These are phyloP conservation scores for Nansenia antarctica DNA, from an alignment of 2,113 vertebrate species.

Conservation along the genomic window DNA sequence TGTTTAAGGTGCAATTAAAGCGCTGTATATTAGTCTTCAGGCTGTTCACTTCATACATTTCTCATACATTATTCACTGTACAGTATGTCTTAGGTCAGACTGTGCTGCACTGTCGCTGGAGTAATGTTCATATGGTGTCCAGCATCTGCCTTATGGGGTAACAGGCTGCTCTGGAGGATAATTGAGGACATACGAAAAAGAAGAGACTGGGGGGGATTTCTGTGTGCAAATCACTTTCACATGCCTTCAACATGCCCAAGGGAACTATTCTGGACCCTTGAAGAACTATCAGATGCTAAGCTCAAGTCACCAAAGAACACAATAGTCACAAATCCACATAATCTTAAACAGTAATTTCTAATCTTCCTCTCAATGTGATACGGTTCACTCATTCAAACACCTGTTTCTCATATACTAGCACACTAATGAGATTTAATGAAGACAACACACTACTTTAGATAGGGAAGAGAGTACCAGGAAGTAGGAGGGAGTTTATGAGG, in stretches of 20 bases:
- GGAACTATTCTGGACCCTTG: slow-evolving; percentile 34
- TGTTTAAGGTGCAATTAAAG: no score
- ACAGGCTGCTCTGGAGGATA: slow-evolving; percentile 23
- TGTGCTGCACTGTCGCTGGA: background rate
- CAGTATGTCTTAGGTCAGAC: background rate
- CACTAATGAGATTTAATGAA: background rate
- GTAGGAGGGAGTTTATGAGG: background rate
- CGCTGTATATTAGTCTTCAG: no score
- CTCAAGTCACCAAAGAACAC: background rate
- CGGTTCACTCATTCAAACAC: no score
- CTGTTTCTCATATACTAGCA: background rate
- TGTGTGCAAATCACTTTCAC: slow-evolving; percentile 40
- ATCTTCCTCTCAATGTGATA: no score
- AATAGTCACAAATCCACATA: no score
- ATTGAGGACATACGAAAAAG: slow-evolving; percentile 40
- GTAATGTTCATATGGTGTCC: slow-evolving; percentile 14
- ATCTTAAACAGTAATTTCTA: no score
- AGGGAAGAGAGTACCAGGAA: background rate
- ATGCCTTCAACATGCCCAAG: slow-evolving; percentile 19
- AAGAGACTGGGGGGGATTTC: slow-evolving; percentile 34
- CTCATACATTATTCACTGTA: background rate
- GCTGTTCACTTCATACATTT: background rate
- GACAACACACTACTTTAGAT: background rate
- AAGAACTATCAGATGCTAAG: slow-evolving; percentile 45
- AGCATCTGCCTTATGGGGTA: slow-evolving; percentile 1